Conservation (phyloP, 1,140 invertebrate genomes). For the Episyrphus balteatus region DNA sequence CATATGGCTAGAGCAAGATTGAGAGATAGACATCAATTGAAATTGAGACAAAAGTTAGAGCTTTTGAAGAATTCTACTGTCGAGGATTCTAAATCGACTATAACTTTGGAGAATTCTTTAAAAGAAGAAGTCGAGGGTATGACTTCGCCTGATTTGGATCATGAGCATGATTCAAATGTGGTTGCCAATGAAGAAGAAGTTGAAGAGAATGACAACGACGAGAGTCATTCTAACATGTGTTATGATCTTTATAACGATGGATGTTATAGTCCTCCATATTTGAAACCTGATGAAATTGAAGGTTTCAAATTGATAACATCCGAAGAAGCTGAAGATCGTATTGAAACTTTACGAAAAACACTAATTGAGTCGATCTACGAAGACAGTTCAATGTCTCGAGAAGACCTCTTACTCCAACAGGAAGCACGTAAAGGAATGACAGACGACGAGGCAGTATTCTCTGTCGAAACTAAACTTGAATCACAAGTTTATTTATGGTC, state of each 20-base stretch:
- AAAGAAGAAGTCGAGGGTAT: conserved; percentile 6
- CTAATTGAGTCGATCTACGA: conserved; percentile 34
- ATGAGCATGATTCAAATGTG: conserved; percentile 2
- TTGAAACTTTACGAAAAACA: conserved; percentile 61
- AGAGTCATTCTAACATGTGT: conserved; percentile 46
- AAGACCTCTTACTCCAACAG: conserved; percentile 52
- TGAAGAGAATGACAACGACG: conserved; percentile 28
- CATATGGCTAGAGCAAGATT: conserved; percentile 89
- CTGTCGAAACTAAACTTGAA: conserved; percentile 77
- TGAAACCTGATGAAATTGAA: conserved; percentile 59
- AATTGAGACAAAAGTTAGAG: conserved; percentile 79
- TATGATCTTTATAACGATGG: conserved; percentile 65
- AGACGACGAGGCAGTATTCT: conserved; percentile 83
- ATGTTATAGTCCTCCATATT: conserved; percentile 71
- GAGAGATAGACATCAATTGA: conserved; percentile 84
- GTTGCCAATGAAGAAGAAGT: conserved; percentile 4
- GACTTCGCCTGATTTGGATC: neutral
- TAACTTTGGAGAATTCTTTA: conserved; percentile 14
- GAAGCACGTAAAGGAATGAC: conserved; percentile 84
- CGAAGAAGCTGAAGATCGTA: conserved; percentile 61
- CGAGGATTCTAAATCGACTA: conserved; percentile 11
- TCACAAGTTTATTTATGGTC: conserved; percentile 91
- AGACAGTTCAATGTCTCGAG: conserved; percentile 35
- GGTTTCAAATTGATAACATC: conserved; percentile 70
- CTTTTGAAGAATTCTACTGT: conserved; percentile 67